phyloP scores from a whole-genome alignment of 2,113 vertebrate species.

The Hydropotes inermis region DNA sequence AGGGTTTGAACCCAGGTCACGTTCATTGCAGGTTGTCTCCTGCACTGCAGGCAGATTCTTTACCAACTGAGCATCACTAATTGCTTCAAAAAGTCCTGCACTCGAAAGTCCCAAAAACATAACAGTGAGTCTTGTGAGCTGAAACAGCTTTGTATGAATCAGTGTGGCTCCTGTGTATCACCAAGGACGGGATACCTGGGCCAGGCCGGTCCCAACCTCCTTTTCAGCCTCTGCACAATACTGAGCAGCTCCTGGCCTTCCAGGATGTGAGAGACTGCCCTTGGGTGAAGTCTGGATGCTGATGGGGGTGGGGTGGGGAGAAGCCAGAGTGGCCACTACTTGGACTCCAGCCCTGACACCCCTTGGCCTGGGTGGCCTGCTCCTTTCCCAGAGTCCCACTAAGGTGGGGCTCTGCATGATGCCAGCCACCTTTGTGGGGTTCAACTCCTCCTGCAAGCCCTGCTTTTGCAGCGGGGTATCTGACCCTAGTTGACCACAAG shows the following conservation, averaged over 20 bases:
- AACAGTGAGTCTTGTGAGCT: background rate
- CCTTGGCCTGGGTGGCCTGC: background rate
- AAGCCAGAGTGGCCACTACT: no score
- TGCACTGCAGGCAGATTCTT: background rate
- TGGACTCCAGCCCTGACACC: background rate
- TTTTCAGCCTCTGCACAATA: background rate
- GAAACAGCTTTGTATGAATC: no score
- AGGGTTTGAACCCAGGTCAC: background rate
- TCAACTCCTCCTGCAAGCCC: background rate
- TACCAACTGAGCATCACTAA: background rate
- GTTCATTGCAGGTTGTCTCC: background rate
- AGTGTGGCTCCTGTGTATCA: rapidly evolving
- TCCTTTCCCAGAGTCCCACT: background rate
- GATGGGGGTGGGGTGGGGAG: rapidly evolving
- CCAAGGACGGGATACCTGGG: rapidly evolving
- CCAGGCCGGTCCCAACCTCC: rapidly evolving
- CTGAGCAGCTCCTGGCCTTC: background rate
- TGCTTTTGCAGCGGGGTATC: background rate
- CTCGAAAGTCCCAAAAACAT: rapidly evolving
- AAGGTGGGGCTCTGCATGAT: background rate
- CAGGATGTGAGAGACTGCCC: background rate
- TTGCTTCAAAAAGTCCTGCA: background rate
- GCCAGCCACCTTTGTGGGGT: background rate
- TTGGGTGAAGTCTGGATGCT: background rate
- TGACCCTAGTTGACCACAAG: background rate